Evolutionary conservation across 2,797 vertebrate genomes (phyloP).

Genomic region (Leptoclinus maculatus): DNA sequence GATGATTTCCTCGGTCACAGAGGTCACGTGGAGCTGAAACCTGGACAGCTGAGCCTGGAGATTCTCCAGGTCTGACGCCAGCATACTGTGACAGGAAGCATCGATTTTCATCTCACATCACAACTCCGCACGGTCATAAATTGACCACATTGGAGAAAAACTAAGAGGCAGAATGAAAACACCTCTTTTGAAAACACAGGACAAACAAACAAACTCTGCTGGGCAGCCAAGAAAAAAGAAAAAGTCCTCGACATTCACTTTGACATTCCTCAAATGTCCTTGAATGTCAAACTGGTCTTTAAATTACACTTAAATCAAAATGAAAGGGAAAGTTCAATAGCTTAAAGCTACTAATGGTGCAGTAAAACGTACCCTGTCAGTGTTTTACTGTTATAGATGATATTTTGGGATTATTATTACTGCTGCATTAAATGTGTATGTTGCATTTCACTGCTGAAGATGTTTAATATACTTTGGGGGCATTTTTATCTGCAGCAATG

Average conservation of each 20-base stretch:
- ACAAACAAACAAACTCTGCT: not conserved
- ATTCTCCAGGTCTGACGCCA: conserved; percentile 79
- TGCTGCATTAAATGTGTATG: no score
- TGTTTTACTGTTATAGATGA: no score
- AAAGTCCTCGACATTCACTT: no score
- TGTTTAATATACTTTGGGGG: no score
- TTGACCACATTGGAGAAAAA: not conserved
- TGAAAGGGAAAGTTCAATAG: not conserved
- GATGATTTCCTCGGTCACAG: conserved; percentile 66
- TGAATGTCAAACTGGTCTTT: not conserved
- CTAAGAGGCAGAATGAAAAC: not conserved
- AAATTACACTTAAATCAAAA: not conserved
- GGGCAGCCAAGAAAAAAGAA: not conserved
- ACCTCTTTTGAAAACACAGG: conserved; percentile 1
- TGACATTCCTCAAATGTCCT: not conserved
- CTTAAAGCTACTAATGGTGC: no score
- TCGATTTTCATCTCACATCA: not conserved
- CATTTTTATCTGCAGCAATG: not conserved
- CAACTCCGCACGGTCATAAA: not conserved
- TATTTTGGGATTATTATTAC: no score
- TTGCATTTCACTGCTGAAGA: no score
- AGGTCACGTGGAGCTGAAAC: conserved; percentile 73
- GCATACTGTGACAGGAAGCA: conserved; percentile 36
- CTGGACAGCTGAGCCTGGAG: conserved; percentile 73
- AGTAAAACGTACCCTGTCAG: no score